Evolutionary conservation across 30 jellyfish, hydroid and myxozoan genomes (phyloP), one percentile per base, ranked within the genome.

Genomic region (Aurelia aurita complex sp. Pacific): DNA sequence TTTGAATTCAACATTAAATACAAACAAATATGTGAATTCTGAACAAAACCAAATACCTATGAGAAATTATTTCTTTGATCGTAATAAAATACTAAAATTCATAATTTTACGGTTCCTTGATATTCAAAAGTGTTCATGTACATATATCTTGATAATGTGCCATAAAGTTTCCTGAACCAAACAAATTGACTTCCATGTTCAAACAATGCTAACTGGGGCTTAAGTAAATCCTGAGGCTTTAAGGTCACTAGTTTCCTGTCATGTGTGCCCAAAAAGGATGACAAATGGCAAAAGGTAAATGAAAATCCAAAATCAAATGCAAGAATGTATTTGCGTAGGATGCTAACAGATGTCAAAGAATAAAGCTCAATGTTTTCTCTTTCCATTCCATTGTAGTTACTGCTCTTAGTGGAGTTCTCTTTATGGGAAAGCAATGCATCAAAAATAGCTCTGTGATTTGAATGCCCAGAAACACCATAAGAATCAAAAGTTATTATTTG

Each of bases 401-500:
- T 8, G 10, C 11, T 29, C 23, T 70, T 38, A 4, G 13, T 36
- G 46, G 23, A 1, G 2, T 5, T 54, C 65, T 59, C 83, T 62
- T 61, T 52, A 12, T 42, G 46, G 13, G 74, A 34, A 40, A 54
- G 10, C 9, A 91, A 61, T 10, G 90, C 92, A 2, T 35, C 23
- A 67, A 73, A 79, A 38, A 85, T 70, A 54, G 85, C 89, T 12
- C 32, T 73, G 71, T 91, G 97, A 62, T 91, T 85, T 35, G 57
- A 50, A 67, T 91, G 97, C 17, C 94, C 96, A 1, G 97, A 91
- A 18, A 91, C 90, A 42, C 97, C 97, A 53, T 85, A n/a, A 3
- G 55, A 55, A 14, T 82, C 96, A 64, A 91, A 91, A 8, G 97
- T 77, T 19, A 91, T 33, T 19, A 91, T 52, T 6, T 74, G 52